A percentile compares a stretch with the other conserved stretches of the same genome.
Evolutionary conservation across 2,113 vertebrate genomes (phyloP).

Genomic region (Labrus mixtus): DNA sequence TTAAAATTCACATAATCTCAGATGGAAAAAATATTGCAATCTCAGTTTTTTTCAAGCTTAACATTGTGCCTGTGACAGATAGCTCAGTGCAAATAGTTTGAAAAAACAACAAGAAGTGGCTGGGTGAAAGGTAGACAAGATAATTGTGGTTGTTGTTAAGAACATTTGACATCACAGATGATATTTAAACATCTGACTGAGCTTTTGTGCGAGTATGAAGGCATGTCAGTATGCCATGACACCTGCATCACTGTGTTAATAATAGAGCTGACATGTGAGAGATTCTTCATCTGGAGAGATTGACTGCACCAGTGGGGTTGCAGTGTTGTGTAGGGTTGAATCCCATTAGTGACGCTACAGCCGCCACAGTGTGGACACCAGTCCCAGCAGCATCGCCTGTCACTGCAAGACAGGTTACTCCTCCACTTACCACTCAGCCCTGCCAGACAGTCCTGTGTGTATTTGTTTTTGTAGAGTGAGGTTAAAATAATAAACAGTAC

Average conservation of each 20-base stretch:
- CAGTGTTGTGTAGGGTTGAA: conserved; percentile 38
- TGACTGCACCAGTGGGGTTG: conserved; percentile 63
- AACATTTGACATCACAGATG: conserved; percentile 39
- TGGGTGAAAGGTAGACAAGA: neutral
- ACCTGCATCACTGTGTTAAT: conserved; percentile 53
- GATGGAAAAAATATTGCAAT: no score
- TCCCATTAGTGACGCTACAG: conserved; percentile 70
- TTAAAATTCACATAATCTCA: no score
- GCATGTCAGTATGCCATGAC: neutral
- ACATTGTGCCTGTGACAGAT: no score
- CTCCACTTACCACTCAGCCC: conserved; percentile 52
- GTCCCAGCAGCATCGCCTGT: conserved; percentile 62
- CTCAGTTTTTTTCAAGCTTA: no score
- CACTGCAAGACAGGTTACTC: conserved; percentile 76
- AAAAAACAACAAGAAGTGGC: no score
- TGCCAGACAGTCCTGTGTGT: conserved; percentile 10
- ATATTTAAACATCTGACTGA: neutral
- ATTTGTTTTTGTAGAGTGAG: conserved; percentile 38
- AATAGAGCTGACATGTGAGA: conserved; percentile 67
- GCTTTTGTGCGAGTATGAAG: neutral
- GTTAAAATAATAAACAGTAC: conserved; percentile 22
- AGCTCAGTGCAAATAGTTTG: no score
- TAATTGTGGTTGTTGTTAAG: conserved; percentile 49
- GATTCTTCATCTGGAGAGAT: conserved; percentile 71
- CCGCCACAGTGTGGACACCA: conserved; percentile 36